Base-by-base conservation (phyloP, 2,888 invertebrate species). In the Andrena chrysosceles region DNA sequence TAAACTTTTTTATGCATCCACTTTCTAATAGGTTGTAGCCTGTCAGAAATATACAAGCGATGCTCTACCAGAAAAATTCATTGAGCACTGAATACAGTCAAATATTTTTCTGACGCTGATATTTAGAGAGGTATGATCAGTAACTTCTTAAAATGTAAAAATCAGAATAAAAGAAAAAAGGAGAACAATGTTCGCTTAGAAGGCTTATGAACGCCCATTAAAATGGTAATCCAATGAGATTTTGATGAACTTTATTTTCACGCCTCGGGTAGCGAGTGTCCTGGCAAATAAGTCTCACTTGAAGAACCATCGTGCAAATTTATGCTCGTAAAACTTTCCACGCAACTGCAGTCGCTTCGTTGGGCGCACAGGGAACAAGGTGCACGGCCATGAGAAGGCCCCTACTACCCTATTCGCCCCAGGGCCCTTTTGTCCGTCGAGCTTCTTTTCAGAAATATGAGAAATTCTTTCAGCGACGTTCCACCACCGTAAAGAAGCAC, bases 371-470 rank as follows among this genome's bases (percentile, higher is more conserved):
- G 69, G 69, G 60, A 84, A 85, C 85, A 88, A 90, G 87, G 88
- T 89, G 90, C 86, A 86, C 89, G 87, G 85, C 89, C 85, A 73
- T 77, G 76, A 70, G 49, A 64, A 56, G 63, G 56, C 29, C 72
- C 79, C 68, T 59, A 56, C 23, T 69, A 70, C 63, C 59, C 78
- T 77, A 60, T 83, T 74, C 73, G 48, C 75, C 59, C 49, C 73
- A 49, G 68, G 81, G 83, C 87, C 84, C 86, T 85, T 85, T 89
- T 90, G 88, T 90, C 83, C 85, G 87, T 85, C 85, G 85, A 88
- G 89, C 89, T 91, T 91, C 92, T 92, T 92, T 92, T 92, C 91
- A 92, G 77, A 87, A 91, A 92, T 91, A 91, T 90, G 92, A 90
- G 91, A 92, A 91, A 75, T 75, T 75, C 70, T 59, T 48, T 76